Base-by-base conservation (phyloP, 2,113 vertebrate species). In the human (Homo sapiens) region DNA sequence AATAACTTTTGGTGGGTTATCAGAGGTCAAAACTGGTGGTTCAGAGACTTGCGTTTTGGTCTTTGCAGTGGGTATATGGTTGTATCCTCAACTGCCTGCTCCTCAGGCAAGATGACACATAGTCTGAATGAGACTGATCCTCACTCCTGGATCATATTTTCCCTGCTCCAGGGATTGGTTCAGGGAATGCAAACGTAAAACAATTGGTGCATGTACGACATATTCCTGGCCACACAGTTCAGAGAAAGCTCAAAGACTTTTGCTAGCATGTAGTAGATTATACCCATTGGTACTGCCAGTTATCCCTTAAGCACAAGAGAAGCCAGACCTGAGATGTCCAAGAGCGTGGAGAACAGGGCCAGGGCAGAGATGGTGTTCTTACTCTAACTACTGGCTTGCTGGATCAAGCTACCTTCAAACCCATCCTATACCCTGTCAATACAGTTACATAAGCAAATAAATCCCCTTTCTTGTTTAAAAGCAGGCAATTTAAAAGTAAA, bases 391-490 rank as follows among this genome's bases (percentile, higher is more conserved):
- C 7, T 68, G 7, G 78, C 23, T 48, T 95, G 18, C 48, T 52
- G 35, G 73, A 79, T 87, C 30, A 86, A 66, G 81, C 25, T 66
- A 84, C 22, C 38, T 91, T 73, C 40, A 90, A 90, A 86, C 22
- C 64, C 57, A 96, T 40, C 82, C 66, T 83, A 55, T 2, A 86
- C 2, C 50, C 57, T 55, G 23, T 38, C 38, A 78, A 64, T 78
- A 20, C 43, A 50, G 45, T 89, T 93, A 80, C 4, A 87, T 70
- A 40, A 45, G n/a, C 57, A 97, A 95, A 86, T 52, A 91, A 66
- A 75, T 73, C 38, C 52, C 40, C 61, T 79, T 83, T 50, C 57
- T 11, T 91, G 35, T 61, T 93, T 57, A 83, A 95, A 93, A 97
- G 78, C 4, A 85, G 45, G 12, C 6, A 70, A 85, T 32, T 93